Base-by-base conservation (phyloP, 2,888 invertebrate species). In the Drosophila melanosoma region DNA sequence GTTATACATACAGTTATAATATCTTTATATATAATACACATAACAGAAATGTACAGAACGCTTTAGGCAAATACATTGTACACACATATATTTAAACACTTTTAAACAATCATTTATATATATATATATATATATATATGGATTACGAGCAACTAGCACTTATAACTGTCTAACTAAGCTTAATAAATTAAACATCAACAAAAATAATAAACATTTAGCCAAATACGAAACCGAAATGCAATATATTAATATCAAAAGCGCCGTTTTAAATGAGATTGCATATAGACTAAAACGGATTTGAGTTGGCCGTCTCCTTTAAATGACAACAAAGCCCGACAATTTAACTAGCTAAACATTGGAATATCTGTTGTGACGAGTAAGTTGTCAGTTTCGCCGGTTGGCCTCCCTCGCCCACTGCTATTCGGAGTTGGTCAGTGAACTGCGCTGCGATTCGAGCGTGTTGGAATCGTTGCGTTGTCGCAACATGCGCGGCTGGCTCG, bases 401-500 rank as follows among this genome's bases (percentile, higher is more conserved):
- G 66, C 52, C 59, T 49, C 52, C 40, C 32, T 45, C 45, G 8
- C 29, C 61, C 72, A 51, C 67, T 82, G 82, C 74, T 87, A 92
- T 83, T 92, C 92, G 20, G 92, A 92, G 74, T 92, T 92, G 17
- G 92, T 92, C 48, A 92, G 69, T 33, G 92, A 92, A 69, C 92
- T 92, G 67, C 92, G 91, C 62, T 92, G 92, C 52, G 92, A 92
- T 84, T 92, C 92, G 53, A 92, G 84, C 7, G 92, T 92, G 66
- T 92, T 92, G 36, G 92, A 91, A 66, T 93, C 93, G 69, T 91
- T 93, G 23, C 93, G 91, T 74, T 93, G 93, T 20, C 93, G 91
- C 74, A 93, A 76, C 90, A 93, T 94, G 92, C 97, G 96, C 15
- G 97, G 97, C 93, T 97, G 96, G 75, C 96, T 96, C 92, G 96